Conservation (phyloP, 2,113 vertebrate genomes). For the Caranx ignobilis region DNA sequence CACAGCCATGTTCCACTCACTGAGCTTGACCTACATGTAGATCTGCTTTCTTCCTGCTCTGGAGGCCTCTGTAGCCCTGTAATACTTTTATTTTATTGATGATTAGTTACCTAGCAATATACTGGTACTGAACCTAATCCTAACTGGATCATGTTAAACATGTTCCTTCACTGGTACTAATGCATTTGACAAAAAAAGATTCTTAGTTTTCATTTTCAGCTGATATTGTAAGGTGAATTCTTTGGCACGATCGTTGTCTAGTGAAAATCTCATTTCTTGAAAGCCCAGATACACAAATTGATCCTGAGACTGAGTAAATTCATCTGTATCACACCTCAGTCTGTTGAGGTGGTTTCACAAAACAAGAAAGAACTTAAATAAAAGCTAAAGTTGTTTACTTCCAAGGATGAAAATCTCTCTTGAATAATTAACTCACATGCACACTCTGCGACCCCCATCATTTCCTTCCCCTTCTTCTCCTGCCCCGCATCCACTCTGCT, state of each 20-base stretch:
- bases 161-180: too few relatives aligned
- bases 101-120: neutral
- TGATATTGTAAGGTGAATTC: too few relatives aligned
- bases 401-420: constrained; percentile 11
- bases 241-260: too few relatives aligned
- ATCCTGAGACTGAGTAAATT: neutral
- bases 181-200: too few relatives aligned
- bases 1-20: constrained; percentile 39
- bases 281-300: neutral
- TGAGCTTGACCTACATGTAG: constrained; percentile 56
- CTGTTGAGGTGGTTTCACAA: too few relatives aligned
- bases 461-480: constrained; percentile 23
- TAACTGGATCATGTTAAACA: too few relatives aligned
- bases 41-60: constrained; percentile 3
- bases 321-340: neutral
- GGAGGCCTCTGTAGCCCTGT: neutral
- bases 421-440: neutral
- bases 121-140: too few relatives aligned
- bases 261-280: too few relatives aligned
- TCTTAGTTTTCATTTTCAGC: too few relatives aligned
- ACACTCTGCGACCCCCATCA: neutral
- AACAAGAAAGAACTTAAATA: too few relatives aligned
- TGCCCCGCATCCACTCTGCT: constrained; percentile 23
- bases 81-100: neutral
- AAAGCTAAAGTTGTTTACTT: neutral